Evolutionary conservation across 2,113 vertebrate species (phyloP).

Genomic region (Ciconia maguari): DNA sequence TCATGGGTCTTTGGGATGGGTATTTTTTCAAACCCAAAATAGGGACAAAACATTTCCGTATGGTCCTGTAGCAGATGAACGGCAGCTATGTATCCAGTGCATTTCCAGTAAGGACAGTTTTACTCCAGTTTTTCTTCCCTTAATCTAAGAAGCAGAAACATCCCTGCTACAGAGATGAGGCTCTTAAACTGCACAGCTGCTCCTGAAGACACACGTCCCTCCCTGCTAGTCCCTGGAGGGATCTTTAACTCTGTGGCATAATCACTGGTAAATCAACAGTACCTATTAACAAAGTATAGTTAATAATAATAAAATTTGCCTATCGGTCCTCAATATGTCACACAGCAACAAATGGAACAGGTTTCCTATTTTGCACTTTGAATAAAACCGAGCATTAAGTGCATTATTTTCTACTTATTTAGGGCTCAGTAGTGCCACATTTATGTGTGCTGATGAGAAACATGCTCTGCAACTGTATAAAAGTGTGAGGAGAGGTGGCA

Average conservation of each 20-base stretch:
- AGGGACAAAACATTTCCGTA: not conserved
- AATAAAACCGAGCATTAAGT: constrained; percentile 28
- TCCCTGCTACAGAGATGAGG: not conserved
- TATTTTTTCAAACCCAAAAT: not conserved
- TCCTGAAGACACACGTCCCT: not conserved
- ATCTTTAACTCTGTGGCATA: not conserved
- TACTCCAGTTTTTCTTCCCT: not conserved
- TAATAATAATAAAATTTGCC: constrained; percentile 1
- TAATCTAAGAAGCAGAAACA: not conserved
- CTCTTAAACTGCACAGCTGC: not conserved
- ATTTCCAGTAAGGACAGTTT: not conserved
- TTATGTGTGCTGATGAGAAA: not conserved
- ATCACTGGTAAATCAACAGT: constrained; percentile 15
- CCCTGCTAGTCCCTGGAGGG: not conserved
- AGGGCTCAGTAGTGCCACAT: not conserved
- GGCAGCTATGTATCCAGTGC: not conserved
- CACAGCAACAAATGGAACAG: not conserved
- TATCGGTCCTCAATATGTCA: not conserved
- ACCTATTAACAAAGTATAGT: not conserved
- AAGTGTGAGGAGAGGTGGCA: not conserved
- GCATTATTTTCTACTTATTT: constrained; percentile 25
- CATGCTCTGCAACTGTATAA: not conserved
- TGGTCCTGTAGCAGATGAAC: not conserved
- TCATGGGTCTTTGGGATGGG: not conserved
- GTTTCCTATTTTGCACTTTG: not conserved